These are phyloP conservation scores for Gallinago nigripennis DNA, from an alignment of 2,797 vertebrate genomes.

Conservation along the genomic window DNA sequence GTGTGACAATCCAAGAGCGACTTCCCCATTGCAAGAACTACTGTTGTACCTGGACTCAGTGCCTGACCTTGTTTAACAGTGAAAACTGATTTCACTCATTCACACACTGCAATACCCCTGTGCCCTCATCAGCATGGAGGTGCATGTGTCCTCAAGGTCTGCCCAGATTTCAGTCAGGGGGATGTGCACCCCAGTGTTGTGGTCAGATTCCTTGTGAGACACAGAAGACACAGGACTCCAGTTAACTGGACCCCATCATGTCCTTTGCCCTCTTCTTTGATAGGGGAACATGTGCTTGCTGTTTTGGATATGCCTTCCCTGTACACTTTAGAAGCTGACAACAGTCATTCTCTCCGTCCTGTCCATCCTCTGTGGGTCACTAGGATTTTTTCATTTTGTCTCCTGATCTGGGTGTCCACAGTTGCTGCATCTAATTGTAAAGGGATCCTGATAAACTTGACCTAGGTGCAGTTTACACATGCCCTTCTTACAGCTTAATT, in stretches of 20 bases:
- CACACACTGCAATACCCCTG: not conserved
- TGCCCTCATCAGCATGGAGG: not conserved
- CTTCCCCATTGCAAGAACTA: not conserved
- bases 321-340: not conserved
- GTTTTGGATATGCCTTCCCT: not conserved
- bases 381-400: not conserved
- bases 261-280: not conserved
- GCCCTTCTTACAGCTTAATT: not conserved
- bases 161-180: not conserved
- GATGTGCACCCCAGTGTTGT: rapidly evolving
- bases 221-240: not conserved
- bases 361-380: not conserved
- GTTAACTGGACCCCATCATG: not conserved
- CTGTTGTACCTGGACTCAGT: not conserved
- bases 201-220: not conserved
- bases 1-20: not conserved
- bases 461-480: not conserved
- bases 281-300: not conserved
- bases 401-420: not conserved
- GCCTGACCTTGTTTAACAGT: not conserved
- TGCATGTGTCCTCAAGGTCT: not conserved
- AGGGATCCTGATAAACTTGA: not conserved
- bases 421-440: not conserved
- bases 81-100: not conserved
- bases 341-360: not conserved